Evolutionary conservation across 2,797 vertebrate species (phyloP).

Genomic region (Oceanodroma leucorhoa): DNA sequence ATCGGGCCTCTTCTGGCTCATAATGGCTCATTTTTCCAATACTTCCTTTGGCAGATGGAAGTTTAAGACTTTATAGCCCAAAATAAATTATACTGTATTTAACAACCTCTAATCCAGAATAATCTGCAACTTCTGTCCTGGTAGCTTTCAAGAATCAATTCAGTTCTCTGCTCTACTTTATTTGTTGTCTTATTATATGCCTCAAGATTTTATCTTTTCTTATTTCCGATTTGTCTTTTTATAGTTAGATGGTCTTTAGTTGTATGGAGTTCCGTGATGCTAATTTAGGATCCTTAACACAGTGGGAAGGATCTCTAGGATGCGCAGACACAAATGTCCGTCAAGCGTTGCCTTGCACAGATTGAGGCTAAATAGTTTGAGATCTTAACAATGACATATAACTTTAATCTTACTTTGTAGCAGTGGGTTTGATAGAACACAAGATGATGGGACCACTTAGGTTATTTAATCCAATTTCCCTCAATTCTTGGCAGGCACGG

Average conservation of each 20-base stretch:
- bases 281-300: background rate
- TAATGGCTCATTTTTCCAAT: background rate
- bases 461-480: background rate
- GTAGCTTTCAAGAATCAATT: background rate
- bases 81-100: background rate
- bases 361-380: background rate
- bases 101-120: background rate
- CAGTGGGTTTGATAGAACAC: background rate
- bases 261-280: background rate
- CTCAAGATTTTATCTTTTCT: background rate
- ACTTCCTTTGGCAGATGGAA: background rate
- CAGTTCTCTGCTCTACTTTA: background rate
- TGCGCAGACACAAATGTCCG: background rate
- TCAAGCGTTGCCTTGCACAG: background rate
- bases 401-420: background rate
- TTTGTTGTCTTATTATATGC: background rate
- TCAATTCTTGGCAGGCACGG: background rate
- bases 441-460: background rate
- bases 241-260: background rate
- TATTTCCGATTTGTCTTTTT: background rate
- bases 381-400: background rate
- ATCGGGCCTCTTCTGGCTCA: background rate
- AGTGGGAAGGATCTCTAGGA: background rate
- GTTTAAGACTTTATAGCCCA: background rate
- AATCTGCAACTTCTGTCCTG: background rate